Evolutionary conservation across 92 coral and sea anemone genomes (phyloP), one percentile per base, ranked within the genome.

Genomic region (Metridium senile): DNA sequence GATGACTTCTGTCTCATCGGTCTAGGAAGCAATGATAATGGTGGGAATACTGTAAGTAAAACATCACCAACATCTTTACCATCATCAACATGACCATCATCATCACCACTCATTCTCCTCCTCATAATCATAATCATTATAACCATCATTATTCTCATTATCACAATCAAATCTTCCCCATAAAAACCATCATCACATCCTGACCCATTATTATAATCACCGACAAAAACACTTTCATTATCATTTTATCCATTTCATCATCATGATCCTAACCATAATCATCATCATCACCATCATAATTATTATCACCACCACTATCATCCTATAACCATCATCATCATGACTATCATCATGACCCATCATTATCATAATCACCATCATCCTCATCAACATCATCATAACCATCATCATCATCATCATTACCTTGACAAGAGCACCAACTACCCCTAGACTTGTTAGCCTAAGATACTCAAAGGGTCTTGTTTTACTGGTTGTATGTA

Each of bases 381-480:
- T 31, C 20, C 16, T 67, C 30, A 27, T 66, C 76, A 39, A 17
- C 7, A 57, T 46, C 27, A 54, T 54, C 26, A 22, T 19, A 17
- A 17, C 17, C 22, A 17, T 9, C 4, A 54, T 54, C 9, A 54
- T 2, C n/a, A 54, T 54, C 26, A 54, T 9, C 26, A 17, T 27
- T 85, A 95, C 99, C 88, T 95, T 95, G 72, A 95, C 99, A 32
- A 95, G 81, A 7, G 99, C 99, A 39, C 99, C 99, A 49, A 95
- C 99, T 35, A 95, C 99, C 17, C 99, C 99, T 25, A 95, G 88
- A 54, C 99, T 95, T 57, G 99, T 95, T 47, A 95, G 85, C 28
- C 99, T 82, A 3, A 95, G 91, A 72, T 95, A 95, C 69, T 95
- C 99, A 82, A 95, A 95, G 27, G 99, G 99, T 75, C 99, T 89